A percentile compares a stretch with the other conserved stretches of the same genome.
phyloP scores from a whole-genome alignment of 2,888 invertebrate species.

The Cremastobaeus sp. region DNA sequence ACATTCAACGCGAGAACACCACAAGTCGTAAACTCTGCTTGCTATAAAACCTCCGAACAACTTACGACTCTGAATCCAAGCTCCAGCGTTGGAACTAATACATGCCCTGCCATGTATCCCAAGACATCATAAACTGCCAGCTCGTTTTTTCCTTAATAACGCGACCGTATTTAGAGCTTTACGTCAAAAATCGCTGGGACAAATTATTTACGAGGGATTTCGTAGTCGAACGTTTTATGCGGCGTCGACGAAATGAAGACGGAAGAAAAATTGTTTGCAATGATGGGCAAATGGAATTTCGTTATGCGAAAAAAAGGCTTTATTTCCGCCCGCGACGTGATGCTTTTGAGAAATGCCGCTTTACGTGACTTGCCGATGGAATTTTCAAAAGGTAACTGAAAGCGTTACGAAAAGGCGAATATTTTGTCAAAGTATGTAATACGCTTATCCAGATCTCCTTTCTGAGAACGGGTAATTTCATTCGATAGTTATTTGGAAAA shows the following conservation, averaged over 20 bases:
- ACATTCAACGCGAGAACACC: conserved; percentile 23
- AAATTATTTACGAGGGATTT: conserved; percentile 1
- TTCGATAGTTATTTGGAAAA: background rate
- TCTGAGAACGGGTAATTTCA: background rate
- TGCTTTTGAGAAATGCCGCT: background rate
- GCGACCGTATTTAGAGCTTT: background rate
- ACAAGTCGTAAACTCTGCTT: background rate
- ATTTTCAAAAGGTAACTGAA: no score
- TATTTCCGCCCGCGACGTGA: no score
- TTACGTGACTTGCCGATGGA: conserved; percentile 2
- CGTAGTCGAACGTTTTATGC: no score
- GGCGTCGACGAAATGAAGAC: no score
- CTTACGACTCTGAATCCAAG: background rate
- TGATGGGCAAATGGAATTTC: background rate
- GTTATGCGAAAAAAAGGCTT: background rate
- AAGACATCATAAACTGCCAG: conserved; percentile 1
- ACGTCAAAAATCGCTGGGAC: background rate
- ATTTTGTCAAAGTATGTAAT: background rate
- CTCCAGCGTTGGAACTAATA: background rate
- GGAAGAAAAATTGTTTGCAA: conserved; percentile 1
- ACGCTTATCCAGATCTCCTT: background rate
- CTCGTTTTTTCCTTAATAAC: conserved; percentile 5
- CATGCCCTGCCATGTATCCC: background rate
- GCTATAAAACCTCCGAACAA: conserved; percentile 7
- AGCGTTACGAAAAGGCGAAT: background rate